Evolutionary conservation across 2,888 invertebrate genomes (phyloP).

Genomic region (Sthenelais limicola): DNA sequence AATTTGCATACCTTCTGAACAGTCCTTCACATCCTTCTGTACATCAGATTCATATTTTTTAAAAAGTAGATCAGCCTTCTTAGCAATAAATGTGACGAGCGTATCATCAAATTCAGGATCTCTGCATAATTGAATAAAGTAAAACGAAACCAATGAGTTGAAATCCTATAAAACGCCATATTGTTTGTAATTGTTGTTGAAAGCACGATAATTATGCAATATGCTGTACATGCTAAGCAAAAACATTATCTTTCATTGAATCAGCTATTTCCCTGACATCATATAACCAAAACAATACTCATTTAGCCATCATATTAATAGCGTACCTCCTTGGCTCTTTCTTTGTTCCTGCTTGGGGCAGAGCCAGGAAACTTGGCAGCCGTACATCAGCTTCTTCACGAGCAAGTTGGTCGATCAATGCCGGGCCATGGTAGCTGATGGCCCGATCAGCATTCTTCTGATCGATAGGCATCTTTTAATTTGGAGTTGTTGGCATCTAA

Average conservation of each 20-base stretch:
- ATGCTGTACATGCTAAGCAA: too few relatives aligned
- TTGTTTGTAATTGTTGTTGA: too few relatives aligned
- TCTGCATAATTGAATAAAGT: constrained; percentile 7
- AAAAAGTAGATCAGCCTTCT: constrained; percentile 86
- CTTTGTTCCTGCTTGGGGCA: constrained; percentile 3
- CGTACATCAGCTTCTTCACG: constrained; percentile 26
- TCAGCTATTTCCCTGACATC: too few relatives aligned
- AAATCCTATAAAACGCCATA: too few relatives aligned
- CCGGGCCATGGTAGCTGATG: constrained; percentile 32
- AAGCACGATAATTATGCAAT: too few relatives aligned
- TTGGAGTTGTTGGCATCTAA: too few relatives aligned
- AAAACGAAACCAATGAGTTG: not conserved
- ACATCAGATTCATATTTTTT: not conserved
- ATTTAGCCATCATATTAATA: not conserved
- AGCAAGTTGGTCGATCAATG: constrained; percentile 31
- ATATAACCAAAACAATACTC: not conserved
- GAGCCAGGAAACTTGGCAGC: constrained; percentile 35
- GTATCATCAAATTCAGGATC: constrained; percentile 41
- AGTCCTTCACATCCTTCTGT: too few relatives aligned
- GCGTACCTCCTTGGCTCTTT: constrained; percentile 13
- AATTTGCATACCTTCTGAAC: too few relatives aligned
- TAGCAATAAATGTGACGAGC: constrained; percentile 79
- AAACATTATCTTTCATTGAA: too few relatives aligned
- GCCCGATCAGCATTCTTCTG: constrained; percentile 27
- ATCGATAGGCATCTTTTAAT: constrained; percentile 25